These are phyloP conservation scores for Phodopus roborovskii DNA, from an alignment of 2,113 vertebrate species.

Conservation along the genomic window DNA sequence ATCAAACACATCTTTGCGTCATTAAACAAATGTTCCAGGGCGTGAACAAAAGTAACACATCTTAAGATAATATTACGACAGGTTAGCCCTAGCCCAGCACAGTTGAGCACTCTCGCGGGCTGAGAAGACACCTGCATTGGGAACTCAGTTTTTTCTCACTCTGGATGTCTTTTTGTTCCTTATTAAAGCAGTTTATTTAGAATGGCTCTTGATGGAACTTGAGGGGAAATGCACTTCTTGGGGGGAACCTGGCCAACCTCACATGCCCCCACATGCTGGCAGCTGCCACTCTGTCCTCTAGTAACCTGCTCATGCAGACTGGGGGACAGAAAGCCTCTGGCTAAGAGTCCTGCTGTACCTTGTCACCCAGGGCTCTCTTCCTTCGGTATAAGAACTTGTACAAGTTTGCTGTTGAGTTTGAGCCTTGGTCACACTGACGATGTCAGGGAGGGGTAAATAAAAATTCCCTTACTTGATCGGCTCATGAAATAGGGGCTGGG, in stretches of 20 bases:
- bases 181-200: not conserved
- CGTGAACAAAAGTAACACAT: no score
- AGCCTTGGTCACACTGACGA: not conserved
- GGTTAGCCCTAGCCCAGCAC: not conserved
- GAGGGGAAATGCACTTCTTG: not conserved
- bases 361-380: not conserved
- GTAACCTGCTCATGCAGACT: not conserved
- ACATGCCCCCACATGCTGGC: not conserved
- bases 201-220: not conserved
- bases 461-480: not conserved
- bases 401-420: not conserved
- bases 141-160: not conserved
- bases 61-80: no score
- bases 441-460: not conserved
- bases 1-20: no score
- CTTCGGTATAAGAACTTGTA: not conserved
- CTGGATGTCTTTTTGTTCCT: not conserved
- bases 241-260: not conserved
- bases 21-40: no score
- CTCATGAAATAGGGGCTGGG: not conserved
- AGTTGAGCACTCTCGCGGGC: not conserved
- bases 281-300: not conserved
- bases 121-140: not conserved
- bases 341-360: not conserved
- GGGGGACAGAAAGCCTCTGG: not conserved